A percentile compares a stretch with the other conserved stretches of the same genome.
These are phyloP conservation scores for Pteromalus puparum DNA, from an alignment of 1,140 invertebrate genomes.

Conservation along the genomic window DNA sequence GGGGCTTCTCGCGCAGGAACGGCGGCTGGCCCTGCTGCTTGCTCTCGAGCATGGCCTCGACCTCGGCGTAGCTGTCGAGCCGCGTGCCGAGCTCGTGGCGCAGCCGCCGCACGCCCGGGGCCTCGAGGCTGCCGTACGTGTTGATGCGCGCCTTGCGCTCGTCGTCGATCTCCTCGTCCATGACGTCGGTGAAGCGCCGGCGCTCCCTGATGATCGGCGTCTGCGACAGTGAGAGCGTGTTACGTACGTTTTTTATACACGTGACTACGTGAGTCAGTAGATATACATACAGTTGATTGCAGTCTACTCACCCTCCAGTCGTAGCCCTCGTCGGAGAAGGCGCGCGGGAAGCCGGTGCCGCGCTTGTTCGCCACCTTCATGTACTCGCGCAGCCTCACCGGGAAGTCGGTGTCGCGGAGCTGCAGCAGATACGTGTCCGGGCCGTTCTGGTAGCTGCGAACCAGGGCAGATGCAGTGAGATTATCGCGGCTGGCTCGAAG, in stretches of 20 bases:
- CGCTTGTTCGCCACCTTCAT: constrained; percentile 91
- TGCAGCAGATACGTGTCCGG: constrained; percentile 97
- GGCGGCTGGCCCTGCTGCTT: constrained; percentile 88
- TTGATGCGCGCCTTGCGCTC: constrained; percentile 88
- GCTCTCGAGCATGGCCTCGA: constrained; percentile 87
- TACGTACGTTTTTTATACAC: no score
- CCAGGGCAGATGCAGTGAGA: no score
- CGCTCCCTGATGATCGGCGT: constrained; percentile 91
- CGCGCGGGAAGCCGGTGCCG: constrained; percentile 81
- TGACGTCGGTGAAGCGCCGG: constrained; percentile 93
- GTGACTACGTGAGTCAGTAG: no score
- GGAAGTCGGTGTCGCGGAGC: constrained; percentile 93
- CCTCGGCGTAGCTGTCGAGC: constrained; percentile 88
- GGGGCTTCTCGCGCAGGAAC: constrained; percentile 89
- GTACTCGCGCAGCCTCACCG: constrained; percentile 91
- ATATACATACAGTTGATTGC: no score
- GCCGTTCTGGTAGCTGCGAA: constrained; percentile 94
- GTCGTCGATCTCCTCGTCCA: constrained; percentile 97
- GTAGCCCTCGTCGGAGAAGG: constrained; percentile 81
- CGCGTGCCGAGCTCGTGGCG: constrained; percentile 88
- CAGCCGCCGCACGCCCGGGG: constrained; percentile 79
- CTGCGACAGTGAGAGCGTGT: constrained; percentile 73
- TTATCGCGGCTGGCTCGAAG: no score
- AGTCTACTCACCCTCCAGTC: constrained; percentile 85
- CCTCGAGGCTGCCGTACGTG: constrained; percentile 82